Base-by-base conservation (phyloP, 2,797 vertebrate genomes). In the Neomorphus geoffroyi region DNA sequence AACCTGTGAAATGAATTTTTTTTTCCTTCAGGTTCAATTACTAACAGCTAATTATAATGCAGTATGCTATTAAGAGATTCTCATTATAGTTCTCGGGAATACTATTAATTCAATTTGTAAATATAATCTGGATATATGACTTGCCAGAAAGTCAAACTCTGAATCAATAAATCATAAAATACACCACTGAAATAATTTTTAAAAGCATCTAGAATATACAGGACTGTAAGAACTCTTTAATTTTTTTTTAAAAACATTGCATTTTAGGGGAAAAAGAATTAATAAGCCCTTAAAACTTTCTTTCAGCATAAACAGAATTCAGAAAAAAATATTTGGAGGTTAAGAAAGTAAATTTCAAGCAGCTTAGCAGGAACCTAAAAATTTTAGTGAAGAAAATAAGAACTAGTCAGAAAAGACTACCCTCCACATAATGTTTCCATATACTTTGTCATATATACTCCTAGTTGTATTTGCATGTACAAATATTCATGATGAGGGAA, bases 211-310 rank as follows among this genome's bases (percentile, higher is more conserved):
- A 56, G 7, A 64, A 79, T 62, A 30, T 28, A 69, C 5, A 53
- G 30, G 13, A 50, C 1, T 32, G 33, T 19, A 48, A 61, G 11
- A 46, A 18, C 6, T 39, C 11, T 41, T 35, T 5, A 14, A 0
- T 10, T 30, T 27, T 21, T 48, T 69, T 75, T 79, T 4, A 11
- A 17, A 83, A 43, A 10, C 1, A 6, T 3, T 50, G 15, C 6
- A 43, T 4, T 77, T 16, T 4, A 5, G 1, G 0, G 6, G 27
- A 61, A 51, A 18, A 41, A 24, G 1, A 22, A 2, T 17, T 14
- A 62, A 77, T 43, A 58, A 58, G 43, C 2, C 1, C 8, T 10
- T n/a, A 35, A 82, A 80, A 8, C 18, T 22, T 5, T 51, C 3
- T 74, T 66, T 81, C 54, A 60, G 3, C 8, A 64, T 67, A 71